These are phyloP conservation scores for Nymphicus hollandicus DNA, from an alignment of 2,113 vertebrate genomes.

Conservation along the genomic window DNA sequence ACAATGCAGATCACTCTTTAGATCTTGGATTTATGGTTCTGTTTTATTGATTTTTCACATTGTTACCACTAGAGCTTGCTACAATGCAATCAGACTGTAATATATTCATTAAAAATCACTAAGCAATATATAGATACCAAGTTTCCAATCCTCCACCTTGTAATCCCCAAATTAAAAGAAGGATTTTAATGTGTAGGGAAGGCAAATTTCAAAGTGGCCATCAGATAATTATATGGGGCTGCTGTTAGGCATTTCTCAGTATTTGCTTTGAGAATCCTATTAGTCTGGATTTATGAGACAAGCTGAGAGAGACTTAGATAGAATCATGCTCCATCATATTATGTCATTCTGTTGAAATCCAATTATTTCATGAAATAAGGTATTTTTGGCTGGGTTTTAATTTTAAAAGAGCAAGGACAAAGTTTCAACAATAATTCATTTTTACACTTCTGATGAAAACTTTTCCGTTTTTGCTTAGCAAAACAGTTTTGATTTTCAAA, in stretches of 20 bases:
- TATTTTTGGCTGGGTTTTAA: neutral
- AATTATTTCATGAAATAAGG: constrained; percentile 6
- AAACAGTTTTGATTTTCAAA: neutral
- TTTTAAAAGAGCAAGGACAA: neutral
- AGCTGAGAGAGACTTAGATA: neutral
- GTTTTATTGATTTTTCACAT: constrained; percentile 21
- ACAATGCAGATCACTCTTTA: neutral
- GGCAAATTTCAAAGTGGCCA: constrained; percentile 30
- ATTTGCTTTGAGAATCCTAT: constrained; percentile 41
- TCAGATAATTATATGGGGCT: neutral
- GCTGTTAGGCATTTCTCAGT: neutral
- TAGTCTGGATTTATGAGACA: neutral
- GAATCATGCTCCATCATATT: neutral
- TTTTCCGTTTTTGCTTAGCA: neutral
- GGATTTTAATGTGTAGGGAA: neutral
- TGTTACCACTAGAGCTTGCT: constrained; percentile 62
- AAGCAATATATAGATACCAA: neutral
- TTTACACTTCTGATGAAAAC: neutral
- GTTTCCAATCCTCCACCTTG: neutral
- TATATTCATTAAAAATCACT: neutral
- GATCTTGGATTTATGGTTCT: neutral
- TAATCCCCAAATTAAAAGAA: constrained; percentile 30
- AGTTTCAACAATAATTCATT: neutral
- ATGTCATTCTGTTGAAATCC: neutral
- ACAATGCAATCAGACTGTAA: constrained; percentile 27